A percentile compares a stretch with the other conserved stretches of the same genome.
phyloP scores from a whole-genome alignment of 2,113 vertebrate species.

The Neoarius graeffei region DNA sequence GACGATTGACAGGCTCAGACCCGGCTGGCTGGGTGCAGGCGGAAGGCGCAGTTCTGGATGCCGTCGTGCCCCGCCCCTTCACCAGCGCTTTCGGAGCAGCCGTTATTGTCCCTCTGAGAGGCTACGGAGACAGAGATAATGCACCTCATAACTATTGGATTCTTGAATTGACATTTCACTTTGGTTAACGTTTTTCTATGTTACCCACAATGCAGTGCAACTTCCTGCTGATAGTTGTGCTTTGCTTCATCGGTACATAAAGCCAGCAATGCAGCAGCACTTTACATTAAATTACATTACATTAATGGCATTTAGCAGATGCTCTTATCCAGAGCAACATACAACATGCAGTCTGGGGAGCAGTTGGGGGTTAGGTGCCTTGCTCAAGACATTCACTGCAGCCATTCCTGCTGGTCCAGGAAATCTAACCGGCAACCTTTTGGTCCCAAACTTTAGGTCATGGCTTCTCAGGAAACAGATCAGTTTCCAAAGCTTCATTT shows the following conservation, averaged over 20 bases:
- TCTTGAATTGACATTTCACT: not conserved
- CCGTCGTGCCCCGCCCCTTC: conserved; percentile 58
- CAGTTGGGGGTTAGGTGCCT: too few species aligned
- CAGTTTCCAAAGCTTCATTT: not conserved
- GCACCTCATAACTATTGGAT: not conserved
- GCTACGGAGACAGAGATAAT: conserved; percentile 31
- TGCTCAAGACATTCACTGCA: too few species aligned
- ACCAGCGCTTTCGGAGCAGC: conserved; percentile 66
- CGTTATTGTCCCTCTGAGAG: conserved; percentile 67
- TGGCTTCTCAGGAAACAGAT: not conserved
- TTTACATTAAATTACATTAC: not conserved
- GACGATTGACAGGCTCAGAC: conserved; percentile 66
- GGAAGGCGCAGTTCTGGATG: conserved; percentile 71
- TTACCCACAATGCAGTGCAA: not conserved
- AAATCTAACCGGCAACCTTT: too few species aligned
- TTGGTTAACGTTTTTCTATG: too few species aligned
- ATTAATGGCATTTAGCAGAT: too few species aligned
- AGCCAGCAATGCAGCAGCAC: not conserved
- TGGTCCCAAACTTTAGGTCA: too few species aligned
- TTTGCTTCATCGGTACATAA: not conserved
- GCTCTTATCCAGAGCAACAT: too few species aligned
- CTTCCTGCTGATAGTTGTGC: not conserved
- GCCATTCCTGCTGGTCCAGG: too few species aligned
- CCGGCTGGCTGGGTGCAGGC: conserved; percentile 72
- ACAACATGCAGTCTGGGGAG: too few species aligned